Evolutionary conservation across 2,113 vertebrate genomes (phyloP).

Genomic region (Strigops habroptila): DNA sequence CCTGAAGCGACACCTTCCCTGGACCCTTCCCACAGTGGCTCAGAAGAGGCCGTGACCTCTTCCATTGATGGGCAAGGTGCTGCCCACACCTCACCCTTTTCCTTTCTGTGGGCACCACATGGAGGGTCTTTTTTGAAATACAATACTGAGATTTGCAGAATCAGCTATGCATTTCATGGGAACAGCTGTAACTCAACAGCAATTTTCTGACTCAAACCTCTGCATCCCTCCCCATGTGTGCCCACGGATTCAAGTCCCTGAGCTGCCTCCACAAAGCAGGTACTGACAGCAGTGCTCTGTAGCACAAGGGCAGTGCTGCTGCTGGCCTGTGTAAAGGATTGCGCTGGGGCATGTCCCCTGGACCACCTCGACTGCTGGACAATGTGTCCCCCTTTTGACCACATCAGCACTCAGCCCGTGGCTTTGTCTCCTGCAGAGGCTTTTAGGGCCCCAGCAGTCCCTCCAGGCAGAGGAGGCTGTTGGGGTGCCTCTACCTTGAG

Average conservation of each 20-base stretch:
- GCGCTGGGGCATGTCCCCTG: fast-evolving
- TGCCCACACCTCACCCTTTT: background rate
- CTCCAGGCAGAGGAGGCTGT: fast-evolving
- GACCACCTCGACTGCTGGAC: fast-evolving
- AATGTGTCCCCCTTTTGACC: fast-evolving
- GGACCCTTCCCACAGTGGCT: background rate
- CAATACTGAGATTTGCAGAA: background rate
- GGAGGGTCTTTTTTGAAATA: fast-evolving
- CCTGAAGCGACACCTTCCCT: background rate
- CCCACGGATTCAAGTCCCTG: fast-evolving
- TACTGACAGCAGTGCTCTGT: fast-evolving
- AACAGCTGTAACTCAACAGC: background rate
- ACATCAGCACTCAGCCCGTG: fast-evolving
- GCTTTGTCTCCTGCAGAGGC: fast-evolving
- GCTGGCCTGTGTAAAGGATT: fast-evolving
- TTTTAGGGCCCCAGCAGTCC: fast-evolving
- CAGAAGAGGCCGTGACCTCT: background rate
- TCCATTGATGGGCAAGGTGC: fast-evolving
- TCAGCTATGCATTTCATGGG: fast-evolving
- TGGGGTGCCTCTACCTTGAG: background rate
- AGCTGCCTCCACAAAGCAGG: fast-evolving
- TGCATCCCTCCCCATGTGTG: fast-evolving
- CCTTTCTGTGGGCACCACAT: fast-evolving
- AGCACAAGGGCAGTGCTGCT: background rate
- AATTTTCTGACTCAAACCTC: background rate